phyloP scores from a whole-genome alignment of 2,888 invertebrate species.

The Drymonia ruficornis region DNA sequence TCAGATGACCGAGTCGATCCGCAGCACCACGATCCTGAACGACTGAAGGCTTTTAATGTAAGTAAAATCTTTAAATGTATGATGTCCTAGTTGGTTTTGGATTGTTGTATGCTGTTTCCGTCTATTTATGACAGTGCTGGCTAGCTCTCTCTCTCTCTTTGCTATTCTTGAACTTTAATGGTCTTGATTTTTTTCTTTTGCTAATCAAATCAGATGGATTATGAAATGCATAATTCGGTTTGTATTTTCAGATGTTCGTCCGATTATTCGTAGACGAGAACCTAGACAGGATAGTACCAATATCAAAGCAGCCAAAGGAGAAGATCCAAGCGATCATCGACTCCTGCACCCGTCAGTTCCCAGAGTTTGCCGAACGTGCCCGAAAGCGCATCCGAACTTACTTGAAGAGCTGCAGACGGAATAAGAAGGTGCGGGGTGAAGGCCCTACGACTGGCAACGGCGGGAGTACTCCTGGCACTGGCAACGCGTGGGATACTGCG shows the following conservation, averaged over 20 bases:
- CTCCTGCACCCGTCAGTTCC: slow-evolving; percentile 98
- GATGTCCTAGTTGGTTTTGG: background rate
- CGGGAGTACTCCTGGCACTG: slow-evolving; percentile 74
- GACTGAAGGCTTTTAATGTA: slow-evolving; percentile 98
- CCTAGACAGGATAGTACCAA: slow-evolving; percentile 97
- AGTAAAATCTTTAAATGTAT: slow-evolving; percentile 59
- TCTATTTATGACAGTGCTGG: background rate
- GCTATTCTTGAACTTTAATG: no score
- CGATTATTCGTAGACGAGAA: slow-evolving; percentile 98
- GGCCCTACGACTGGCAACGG: slow-evolving; percentile 71
- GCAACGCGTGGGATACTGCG: slow-evolving; percentile 92
- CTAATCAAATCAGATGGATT: no score
- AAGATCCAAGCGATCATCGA: slow-evolving; percentile 99
- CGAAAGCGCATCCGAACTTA: slow-evolving; percentile 97
- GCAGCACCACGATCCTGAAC: slow-evolving; percentile 95
- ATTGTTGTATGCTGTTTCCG: background rate
- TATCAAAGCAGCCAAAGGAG: slow-evolving; percentile 98
- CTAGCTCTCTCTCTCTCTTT: no score
- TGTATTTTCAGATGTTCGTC: slow-evolving; percentile 94
- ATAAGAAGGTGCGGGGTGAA: slow-evolving; percentile 95
- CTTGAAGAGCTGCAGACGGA: slow-evolving; percentile 96
- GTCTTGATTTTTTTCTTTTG: no score
- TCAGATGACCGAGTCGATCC: slow-evolving; percentile 96
- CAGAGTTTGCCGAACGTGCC: slow-evolving; percentile 97
- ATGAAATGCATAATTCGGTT: no score